Base-by-base conservation (phyloP, 2,797 vertebrate genomes). In the Micrastur ruficollis region DNA sequence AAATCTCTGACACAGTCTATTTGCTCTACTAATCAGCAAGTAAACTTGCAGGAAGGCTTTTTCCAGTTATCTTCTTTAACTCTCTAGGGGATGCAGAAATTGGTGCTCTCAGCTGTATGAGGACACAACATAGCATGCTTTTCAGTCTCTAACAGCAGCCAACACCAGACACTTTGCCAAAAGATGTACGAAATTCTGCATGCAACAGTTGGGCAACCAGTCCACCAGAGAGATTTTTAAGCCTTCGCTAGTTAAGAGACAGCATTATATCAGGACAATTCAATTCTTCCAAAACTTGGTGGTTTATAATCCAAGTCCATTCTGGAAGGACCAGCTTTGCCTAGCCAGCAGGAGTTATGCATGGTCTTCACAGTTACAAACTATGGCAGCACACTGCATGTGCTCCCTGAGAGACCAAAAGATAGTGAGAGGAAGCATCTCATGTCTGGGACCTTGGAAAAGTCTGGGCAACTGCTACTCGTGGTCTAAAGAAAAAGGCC, bases 311-410 rank as follows among this genome's bases (percentile, higher is more conserved):
- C 16, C 31, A 50, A 31, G 36, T 6, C 23, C n/a, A 14, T 29
- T 79, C 50, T 73, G 42, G 26, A 53, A 65, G 12, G 38, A 49
- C 18, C 47, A 66, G 29, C 36, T 56, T 73, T 66, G 42, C 21
- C 42, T 5, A 42, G 36, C 12, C 38, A 40, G 68, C 6, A 32
- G 46, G 34, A 95, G 47, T 31, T 58, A 53, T 0, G 2, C 44
- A 7, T 0, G 2, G 21, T 23, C 38, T 46, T 53, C 21, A 20
- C 27, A 61, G 68, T 12, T 76, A 80, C 40, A 73, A 58, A 38
- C 26, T 20, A 36, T 0, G 0, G 61, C 65, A 86, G 61, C 38
- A 61, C 16, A 58, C 8, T 1, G 0, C 6, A 3, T 1, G 8
- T 23, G 29, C 18, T 59, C 44, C 44, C 73, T 22, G 6, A 3